Evolutionary conservation across 2,888 invertebrate genomes (phyloP), one percentile per base, ranked within the genome.

Genomic region (Salpingus planirostris): DNA sequence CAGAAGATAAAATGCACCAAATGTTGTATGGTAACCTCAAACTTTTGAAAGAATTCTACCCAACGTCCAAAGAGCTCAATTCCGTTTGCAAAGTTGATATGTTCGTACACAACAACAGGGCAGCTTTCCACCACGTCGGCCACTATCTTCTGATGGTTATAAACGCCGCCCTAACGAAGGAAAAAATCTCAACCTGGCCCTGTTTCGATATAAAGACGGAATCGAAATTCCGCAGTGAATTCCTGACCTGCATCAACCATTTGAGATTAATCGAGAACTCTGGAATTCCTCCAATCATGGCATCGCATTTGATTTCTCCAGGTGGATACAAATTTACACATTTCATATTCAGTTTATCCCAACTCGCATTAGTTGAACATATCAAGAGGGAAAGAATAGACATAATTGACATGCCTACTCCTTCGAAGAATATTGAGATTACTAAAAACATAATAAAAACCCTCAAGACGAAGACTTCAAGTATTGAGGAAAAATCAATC

Each of bases 71-170:
- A 27, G 54, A 57, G 15, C 60, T 61, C 27, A 33, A 52, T 24
- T 15, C 34, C 2, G 45, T 56, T 10, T 59, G 61, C 22, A 59
- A 52, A 32, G 50, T 43, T 32, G 55, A 60, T 33, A 64, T 64
- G 63, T 64, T 64, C 33, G 34, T 46, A 1, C 63, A 61, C 45
- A 60, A 50, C 24, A 64, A 64, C 46, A 61, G 58, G 37, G 39
- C 48, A 5, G 63, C 57, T 11, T 62, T 61, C 33, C 54, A 56
- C 22, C 52, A 61, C 31, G 55, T 61, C 0, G 39, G 54, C 7
- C 49, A 63, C 33, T 64, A 60, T 29, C 43, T 64, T 7, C 38
- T 64, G 25, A 43, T 49, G 13, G 47, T 54, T n/a, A 34, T 62
- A 12, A 46, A 60, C 43, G 53, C 60, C 2, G 39, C 43, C 15